These are phyloP conservation scores for Parascotia fuliginaria DNA, from an alignment of 2,888 invertebrate species.

Conservation along the genomic window DNA sequence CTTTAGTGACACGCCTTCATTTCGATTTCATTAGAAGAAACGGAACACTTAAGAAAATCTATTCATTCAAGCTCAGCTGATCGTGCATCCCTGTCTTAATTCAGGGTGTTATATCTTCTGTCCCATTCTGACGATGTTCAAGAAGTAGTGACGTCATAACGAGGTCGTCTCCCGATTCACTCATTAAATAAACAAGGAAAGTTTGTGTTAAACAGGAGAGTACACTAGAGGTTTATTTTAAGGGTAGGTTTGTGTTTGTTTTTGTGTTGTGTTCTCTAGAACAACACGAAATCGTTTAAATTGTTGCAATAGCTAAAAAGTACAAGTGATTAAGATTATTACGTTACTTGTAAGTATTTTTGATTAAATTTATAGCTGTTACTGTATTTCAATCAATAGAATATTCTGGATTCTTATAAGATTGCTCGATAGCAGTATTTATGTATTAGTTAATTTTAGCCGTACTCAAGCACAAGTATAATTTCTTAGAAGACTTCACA, in stretches of 20 bases:
- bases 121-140: constrained; percentile 62
- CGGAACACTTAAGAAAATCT: constrained; percentile 69
- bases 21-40: constrained; percentile 68
- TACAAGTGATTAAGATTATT: too few relatives aligned
- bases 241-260: not conserved
- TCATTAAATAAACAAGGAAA: constrained; percentile 83
- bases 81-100: constrained; percentile 53
- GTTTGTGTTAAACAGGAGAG: constrained; percentile 49
- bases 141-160: constrained; percentile 80
- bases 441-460: too few relatives aligned
- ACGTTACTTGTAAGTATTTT: too few relatives aligned
- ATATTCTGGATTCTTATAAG: too few relatives aligned
- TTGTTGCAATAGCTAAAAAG: not conserved
- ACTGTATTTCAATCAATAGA: too few relatives aligned
- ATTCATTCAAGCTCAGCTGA: constrained; percentile 72
- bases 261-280: not conserved
- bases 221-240: constrained; percentile 9
- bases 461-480: too few relatives aligned
- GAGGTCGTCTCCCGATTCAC: constrained; percentile 80
- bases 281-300: too few relatives aligned
- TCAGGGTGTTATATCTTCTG: constrained; percentile 32
- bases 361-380: too few relatives aligned
- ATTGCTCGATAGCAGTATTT: too few relatives aligned
- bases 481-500: too few relatives aligned
- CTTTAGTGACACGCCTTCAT: constrained; percentile 60